phyloP scores from a whole-genome alignment of 2,797 vertebrate species.

The Nyctibius grandis region DNA sequence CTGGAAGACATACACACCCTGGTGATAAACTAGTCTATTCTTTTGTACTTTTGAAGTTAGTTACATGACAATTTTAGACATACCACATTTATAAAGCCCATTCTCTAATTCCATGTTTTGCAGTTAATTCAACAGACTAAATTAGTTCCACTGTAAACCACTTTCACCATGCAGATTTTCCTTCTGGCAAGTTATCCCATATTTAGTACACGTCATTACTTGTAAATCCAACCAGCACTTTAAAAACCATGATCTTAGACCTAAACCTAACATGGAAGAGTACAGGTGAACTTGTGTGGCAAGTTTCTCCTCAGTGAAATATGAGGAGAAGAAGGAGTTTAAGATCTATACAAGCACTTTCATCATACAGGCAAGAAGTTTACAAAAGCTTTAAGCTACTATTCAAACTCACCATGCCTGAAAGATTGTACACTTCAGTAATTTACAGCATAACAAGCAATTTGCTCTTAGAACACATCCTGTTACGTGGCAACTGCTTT shows the following conservation, averaged over 20 bases:
- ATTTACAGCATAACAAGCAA: background rate
- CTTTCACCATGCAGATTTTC: constrained; percentile 48
- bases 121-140: constrained; percentile 57
- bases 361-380: background rate
- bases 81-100: constrained; percentile 29
- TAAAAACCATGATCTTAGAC: background rate
- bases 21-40: background rate
- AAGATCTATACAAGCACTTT: background rate
- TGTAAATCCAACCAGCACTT: constrained; percentile 69
- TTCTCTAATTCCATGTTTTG: constrained; percentile 39
- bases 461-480: background rate
- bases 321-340: background rate
- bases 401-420: background rate
- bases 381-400: background rate
- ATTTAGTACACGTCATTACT: constrained; percentile 62
- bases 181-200: constrained; percentile 25
- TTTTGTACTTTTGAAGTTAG: constrained; percentile 37
- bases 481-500: background rate
- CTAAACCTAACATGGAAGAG: background rate
- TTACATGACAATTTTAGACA: constrained; percentile 31
- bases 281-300: background rate
- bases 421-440: background rate
- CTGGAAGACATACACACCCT: background rate
- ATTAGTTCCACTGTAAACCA: constrained; percentile 64
- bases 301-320: background rate